Base-by-base conservation (phyloP, 1,140 invertebrate species). In the Listronotus bonariensis region DNA sequence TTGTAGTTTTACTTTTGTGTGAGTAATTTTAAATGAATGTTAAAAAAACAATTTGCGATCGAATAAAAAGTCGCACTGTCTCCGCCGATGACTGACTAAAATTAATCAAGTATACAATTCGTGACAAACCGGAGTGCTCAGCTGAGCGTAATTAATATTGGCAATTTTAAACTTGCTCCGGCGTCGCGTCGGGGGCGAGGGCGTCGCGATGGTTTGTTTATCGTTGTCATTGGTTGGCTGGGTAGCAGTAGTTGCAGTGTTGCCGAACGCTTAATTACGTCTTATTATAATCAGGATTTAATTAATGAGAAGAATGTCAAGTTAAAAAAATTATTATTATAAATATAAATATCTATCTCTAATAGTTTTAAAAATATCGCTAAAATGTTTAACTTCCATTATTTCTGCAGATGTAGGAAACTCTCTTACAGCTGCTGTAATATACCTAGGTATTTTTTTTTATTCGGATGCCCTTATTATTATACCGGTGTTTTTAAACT, bases 21-120 rank as follows among this genome's bases (percentile, higher is more conserved):
- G 26, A 32, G 31, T 45, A 45, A 57, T 17, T 11, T n/a, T 26
- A 20, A 46, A 57, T 14, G n/a, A 15, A 8, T 14, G 40, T 8
- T n/a, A 54, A 57, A 57, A 57, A 57, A 34, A 9, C 52, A 18
- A 40, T 54, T 40, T 32, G 14, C n/a, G 36, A 40, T 18, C 40
- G 11, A 26, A 20, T 31, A 52, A 52, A 52, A 52, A 52, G 49
- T 9, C 7, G 5, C 8, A 26, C n/a, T 11, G 7, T 8, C 18
- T 6, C 20, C 49, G 49, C 20, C 49, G 31, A 32, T 6, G 12
- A 40, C 41, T 17, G 17, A 57, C 55, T 57, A 45, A 43, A 32
- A 57, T 57, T 57, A 57, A 57, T 57, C 40, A 42, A 55, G 53
- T 40, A 38, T 41, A 20, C 53, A 18, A 41, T 55, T 40, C 12